Percentiles rank a stretch among this genome's conserved stretches.
phyloP scores from a whole-genome alignment of 92 coral and sea anemone species.

The Paramuricea clavata region DNA sequence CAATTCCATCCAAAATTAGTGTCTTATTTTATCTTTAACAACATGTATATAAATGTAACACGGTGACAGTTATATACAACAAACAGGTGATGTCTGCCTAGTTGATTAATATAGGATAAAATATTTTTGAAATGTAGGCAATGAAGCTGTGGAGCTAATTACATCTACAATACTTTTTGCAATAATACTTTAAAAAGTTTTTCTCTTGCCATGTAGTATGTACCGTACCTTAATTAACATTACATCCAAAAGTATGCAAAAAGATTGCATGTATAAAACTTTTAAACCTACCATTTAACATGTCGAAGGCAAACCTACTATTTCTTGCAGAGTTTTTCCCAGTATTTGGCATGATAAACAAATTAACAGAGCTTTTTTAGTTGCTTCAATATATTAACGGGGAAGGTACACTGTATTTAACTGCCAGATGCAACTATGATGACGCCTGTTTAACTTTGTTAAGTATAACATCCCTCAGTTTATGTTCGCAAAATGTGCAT shows the following conservation, averaged over 20 bases:
- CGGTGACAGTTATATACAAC: neutral
- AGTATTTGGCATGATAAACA: neutral
- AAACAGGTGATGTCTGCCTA: too few species aligned
- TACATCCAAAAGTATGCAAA: neutral
- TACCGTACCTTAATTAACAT: neutral
- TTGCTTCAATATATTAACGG: neutral
- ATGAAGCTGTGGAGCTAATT: neutral
- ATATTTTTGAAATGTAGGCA: neutral
- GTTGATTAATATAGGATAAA: too few species aligned
- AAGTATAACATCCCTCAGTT: slow-evolving; percentile 16
- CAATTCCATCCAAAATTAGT: neutral
- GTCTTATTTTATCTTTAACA: neutral
- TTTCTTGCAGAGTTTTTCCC: slow-evolving; percentile 24
- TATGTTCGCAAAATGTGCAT: slow-evolving; percentile 13
- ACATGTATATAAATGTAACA: neutral
- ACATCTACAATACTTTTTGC: neutral
- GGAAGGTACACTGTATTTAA: neutral
- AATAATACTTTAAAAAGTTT: too few species aligned
- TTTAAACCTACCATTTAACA: neutral
- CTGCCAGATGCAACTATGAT: neutral
- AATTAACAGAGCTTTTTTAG: neutral
- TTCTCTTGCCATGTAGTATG: too few species aligned
- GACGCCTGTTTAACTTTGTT: slow-evolving; percentile 1
- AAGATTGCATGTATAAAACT: neutral
- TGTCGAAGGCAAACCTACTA: neutral